Base-by-base conservation (phyloP, 2,797 vertebrate species). In the Pipistrellus pygmaeus region DNA sequence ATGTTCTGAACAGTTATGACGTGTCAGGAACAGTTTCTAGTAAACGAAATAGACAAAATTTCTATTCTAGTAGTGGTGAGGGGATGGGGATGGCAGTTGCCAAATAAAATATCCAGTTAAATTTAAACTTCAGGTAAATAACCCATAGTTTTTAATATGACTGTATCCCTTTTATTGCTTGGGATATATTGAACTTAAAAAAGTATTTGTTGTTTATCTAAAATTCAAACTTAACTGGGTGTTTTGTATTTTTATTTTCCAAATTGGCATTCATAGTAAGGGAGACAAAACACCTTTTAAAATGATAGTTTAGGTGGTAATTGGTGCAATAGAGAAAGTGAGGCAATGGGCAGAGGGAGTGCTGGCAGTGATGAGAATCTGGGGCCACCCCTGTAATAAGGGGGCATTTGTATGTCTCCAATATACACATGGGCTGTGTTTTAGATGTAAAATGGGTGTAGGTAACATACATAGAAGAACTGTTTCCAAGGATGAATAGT, bases 101-200 rank as follows among this genome's bases (percentile, higher is more conserved):
- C 78, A 75, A 21, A 68, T 75, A 62, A 84, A 87, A 84, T 84
- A 20, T 32, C 11, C 53, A 32, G 14, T 80, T 66, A 73, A 78
- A 75, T 68, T 46, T 75, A 44, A 88, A n/a, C 90, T 88, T 88
- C 35, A 80, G 8, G 48, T 69, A 73, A 73, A 80, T 6, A 76
- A 66, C 9, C 4, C 8, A 38, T 53, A 66, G 51, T 84, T 90
- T 83, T 71, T 83, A 48, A 84, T 68, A n/a, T 69, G 32, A 66
- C 18, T 38, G 1, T 72, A 30, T 68, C 23, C 23, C 32, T 38
- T 68, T 90, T 30, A 48, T 23, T 92, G 30, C 80, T 78, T 71
- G 71, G 8, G 35, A 89, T 32, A 41, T 8, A 82, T 3, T 30
- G 89, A 64, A 30, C 12, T 82, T 44, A 44, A 2, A 38, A 85